A percentile compares a stretch with the other conserved stretches of the same genome.
phyloP scores from a whole-genome alignment of 2,113 vertebrate genomes.

The Ascaphus truei region DNA sequence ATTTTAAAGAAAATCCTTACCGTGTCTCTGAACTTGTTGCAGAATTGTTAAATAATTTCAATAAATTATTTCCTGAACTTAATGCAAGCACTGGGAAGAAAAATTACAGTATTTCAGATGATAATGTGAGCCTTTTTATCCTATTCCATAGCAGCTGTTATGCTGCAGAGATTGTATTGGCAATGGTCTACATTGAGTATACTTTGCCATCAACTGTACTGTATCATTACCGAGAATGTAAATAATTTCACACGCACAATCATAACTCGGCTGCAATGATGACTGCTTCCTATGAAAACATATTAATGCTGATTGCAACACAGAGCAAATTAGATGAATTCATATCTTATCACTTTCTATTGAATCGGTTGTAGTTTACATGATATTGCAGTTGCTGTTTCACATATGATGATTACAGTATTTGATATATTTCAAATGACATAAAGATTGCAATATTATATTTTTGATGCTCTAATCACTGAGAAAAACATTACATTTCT shows the following conservation, averaged over 20 bases:
- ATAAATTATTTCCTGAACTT: not conserved
- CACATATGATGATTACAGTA: not conserved
- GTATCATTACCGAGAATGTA: constrained; percentile 3
- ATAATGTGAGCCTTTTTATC: not conserved
- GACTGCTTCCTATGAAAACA: constrained; percentile 12
- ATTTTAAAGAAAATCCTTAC: not conserved
- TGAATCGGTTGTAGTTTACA: not conserved
- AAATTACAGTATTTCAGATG: not conserved
- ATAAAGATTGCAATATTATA: not conserved
- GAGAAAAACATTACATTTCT: too few species aligned
- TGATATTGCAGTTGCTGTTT: not conserved
- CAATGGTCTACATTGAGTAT: not conserved
- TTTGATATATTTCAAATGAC: not conserved
- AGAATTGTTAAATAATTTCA: not conserved
- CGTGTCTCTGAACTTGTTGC: not conserved
- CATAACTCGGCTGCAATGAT: not conserved
- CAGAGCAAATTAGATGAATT: not conserved
- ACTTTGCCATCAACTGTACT: not conserved
- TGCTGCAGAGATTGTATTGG: not conserved
- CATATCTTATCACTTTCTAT: not conserved
- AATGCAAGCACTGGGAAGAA: not conserved
- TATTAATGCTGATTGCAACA: not conserved
- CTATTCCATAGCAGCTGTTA: not conserved
- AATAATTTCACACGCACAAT: constrained; percentile 8
- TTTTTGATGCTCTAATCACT: too few species aligned